A percentile compares a stretch with the other conserved stretches of the same genome.
Conservation (phyloP, 2,797 vertebrate genomes). For the Microchirus variegatus region DNA sequence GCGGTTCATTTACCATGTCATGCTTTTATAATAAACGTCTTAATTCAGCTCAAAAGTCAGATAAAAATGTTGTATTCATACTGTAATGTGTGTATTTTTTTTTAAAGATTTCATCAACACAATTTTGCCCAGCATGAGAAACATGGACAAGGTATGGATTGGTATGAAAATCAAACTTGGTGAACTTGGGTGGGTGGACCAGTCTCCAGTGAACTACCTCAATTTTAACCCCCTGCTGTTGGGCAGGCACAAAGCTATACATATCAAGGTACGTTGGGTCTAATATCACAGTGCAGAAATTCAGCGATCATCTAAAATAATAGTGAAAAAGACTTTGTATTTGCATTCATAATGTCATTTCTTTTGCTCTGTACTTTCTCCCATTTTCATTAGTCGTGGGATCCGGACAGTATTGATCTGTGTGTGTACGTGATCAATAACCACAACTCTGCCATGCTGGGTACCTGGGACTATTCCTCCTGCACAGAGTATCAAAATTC, state of each 20-base stretch:
- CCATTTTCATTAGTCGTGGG: constrained; percentile 70
- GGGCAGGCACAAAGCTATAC: constrained; percentile 80
- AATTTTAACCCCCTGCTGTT: constrained; percentile 91
- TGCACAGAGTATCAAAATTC: constrained; percentile 81
- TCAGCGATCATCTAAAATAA: background rate
- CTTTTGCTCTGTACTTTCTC: background rate
- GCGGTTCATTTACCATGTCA: background rate
- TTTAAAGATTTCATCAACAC: constrained; percentile 95
- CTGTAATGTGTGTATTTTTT: constrained; percentile 27
- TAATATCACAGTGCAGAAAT: too few species aligned
- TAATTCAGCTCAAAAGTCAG: background rate
- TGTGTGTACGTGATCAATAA: constrained; percentile 88
- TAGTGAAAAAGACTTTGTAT: background rate
- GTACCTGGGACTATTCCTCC: constrained; percentile 91
- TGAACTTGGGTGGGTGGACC: constrained; percentile 84
- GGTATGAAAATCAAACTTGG: constrained; percentile 82
- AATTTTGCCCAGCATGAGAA: constrained; percentile 76
- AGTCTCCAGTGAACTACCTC: constrained; percentile 76
- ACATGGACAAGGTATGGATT: constrained; percentile 84
- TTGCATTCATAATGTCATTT: background rate
- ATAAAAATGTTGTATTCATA: background rate
- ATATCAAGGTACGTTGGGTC: constrained; percentile 70
- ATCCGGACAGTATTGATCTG: constrained; percentile 79
- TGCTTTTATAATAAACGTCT: background rate
- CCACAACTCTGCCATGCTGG: constrained; percentile 84